phyloP scores from a whole-genome alignment of 2,888 invertebrate genomes.

The Tachina lurida region DNA sequence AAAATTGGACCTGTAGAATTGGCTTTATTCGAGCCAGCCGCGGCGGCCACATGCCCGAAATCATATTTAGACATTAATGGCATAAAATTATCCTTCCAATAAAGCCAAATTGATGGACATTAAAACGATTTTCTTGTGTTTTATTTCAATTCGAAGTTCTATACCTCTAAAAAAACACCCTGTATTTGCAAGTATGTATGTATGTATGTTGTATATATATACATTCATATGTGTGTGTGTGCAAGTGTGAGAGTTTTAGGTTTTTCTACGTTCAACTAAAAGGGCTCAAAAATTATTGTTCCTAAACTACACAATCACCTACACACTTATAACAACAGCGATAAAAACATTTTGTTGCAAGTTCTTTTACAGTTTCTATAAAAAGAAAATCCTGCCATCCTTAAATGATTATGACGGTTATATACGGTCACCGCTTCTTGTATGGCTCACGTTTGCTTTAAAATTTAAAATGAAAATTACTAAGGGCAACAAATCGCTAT shows the following conservation, averaged over 20 bases:
- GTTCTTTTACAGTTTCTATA: not conserved
- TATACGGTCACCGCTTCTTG: not conserved
- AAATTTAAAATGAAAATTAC: conserved; percentile 64
- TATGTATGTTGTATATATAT: too few relatives aligned
- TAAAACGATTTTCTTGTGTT: too few relatives aligned
- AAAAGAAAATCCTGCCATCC: not conserved
- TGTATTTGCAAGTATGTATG: not conserved
- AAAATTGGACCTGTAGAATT: too few relatives aligned
- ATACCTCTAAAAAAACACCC: too few relatives aligned
- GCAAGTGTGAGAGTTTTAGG: not conserved
- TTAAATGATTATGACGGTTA: conserved; percentile 55
- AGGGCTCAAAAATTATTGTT: conserved; percentile 14
- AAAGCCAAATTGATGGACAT: too few relatives aligned
- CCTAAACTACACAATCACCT: not conserved
- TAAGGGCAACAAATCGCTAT: conserved; percentile 54
- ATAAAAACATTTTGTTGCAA: conserved; percentile 39
- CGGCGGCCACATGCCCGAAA: too few relatives aligned
- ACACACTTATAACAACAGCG: conserved; percentile 49
- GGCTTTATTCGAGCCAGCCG: too few relatives aligned
- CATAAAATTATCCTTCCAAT: too few relatives aligned
- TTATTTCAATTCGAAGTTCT: too few relatives aligned
- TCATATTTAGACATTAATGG: too few relatives aligned
- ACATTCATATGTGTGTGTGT: conserved; percentile 23
- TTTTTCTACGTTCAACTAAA: conserved; percentile 18
- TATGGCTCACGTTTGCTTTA: conserved; percentile 26